Percentiles rank a stretch among this genome's conserved stretches.
Conservation (phyloP, 2,888 invertebrate genomes). For the Chymomyza procnemis region DNA sequence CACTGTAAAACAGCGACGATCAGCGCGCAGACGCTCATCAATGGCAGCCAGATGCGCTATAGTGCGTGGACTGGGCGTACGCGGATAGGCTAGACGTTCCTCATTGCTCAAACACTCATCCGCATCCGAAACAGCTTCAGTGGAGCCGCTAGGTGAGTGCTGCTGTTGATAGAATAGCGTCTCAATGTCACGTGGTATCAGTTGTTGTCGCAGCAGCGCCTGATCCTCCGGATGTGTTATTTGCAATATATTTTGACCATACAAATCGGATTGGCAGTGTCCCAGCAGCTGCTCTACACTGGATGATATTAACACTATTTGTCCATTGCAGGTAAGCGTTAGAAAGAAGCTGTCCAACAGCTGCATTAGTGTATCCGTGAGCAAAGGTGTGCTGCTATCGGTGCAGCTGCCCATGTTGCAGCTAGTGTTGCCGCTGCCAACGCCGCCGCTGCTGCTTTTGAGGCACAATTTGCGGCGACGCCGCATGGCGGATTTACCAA, state of each 20-base stretch:
- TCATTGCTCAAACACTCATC: conserved; percentile 40
- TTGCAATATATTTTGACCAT: conserved; percentile 89
- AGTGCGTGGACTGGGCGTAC: conserved; percentile 55
- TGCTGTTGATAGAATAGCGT: conserved; percentile 71
- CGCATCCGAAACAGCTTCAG: conserved; percentile 25
- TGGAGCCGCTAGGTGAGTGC: conserved; percentile 13
- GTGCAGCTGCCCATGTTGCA: conserved; percentile 13
- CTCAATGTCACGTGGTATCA: conserved; percentile 80
- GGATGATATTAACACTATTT: conserved; percentile 91
- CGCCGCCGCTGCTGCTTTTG: conserved; percentile 23
- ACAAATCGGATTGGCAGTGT: conserved; percentile 90
- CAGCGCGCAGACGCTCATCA: conserved; percentile 77
- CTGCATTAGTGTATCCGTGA: conserved; percentile 83
- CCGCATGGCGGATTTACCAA: conserved; percentile 67
- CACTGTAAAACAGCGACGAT: conserved; percentile 81
- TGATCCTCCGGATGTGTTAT: conserved; percentile 89
- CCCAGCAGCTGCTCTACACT: conserved; percentile 92
- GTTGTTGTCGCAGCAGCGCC: conserved; percentile 83
- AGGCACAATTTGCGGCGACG: conserved; percentile 41
- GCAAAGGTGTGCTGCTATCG: conserved; percentile 77
- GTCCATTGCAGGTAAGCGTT: conserved; percentile 88
- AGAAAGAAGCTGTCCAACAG: conserved; percentile 89
- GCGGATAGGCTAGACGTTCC: conserved; percentile 11
- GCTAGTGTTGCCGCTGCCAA: conserved; percentile 15
- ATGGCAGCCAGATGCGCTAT: conserved; percentile 64